Base-by-base conservation (phyloP, 2,888 invertebrate species). In the Plebejus argus region DNA sequence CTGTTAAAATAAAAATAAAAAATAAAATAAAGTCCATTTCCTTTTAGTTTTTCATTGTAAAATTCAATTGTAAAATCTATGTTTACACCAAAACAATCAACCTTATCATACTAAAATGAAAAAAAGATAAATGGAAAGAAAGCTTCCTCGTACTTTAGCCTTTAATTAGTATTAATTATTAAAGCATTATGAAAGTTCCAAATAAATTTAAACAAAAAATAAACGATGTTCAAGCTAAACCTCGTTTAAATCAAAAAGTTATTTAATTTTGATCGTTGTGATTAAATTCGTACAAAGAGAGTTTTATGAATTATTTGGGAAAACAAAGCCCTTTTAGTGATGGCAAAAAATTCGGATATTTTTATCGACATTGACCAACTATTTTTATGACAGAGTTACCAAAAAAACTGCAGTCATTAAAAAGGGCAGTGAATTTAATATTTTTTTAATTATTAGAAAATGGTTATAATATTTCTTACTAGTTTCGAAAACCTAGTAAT, bases 201-300 rank as follows among this genome's bases (percentile, higher is more conserved):
- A 23, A 18, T 74, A 23, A 45, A 23, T 15, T 74, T 74, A 74
- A 23, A 15, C 23, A 18, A 74, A 70, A 74, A 53, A 53, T 53
- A 53, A 53, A 53, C 23, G 45, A 74, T 53, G 7, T 15, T 23
- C 45, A 53, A 74, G 72, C 23, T 53, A 53, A 39, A 45, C 28
- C 49, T 53, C 28, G 49, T 28, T 53, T 28, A 1, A 74, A 49
- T 74, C 28, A 53, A 20, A 72, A 23, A 74, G 53, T 18, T 23
- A 53, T 74, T 66, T 53, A 53, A 74, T 53, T 53, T 53, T 18
- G 15, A 49, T 74, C 49, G 18, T 49, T 53, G 23, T 49, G 53
- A 74, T 74, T 23, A 53, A 49, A 74, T 74, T 53, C 49, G 28
- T 15, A 74, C 45, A 23, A 49, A 33, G 15, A 23, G 23, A 20